Percentiles rank a stretch among this genome's conserved stretches.
Conservation (phyloP, 1,140 invertebrate species). For the Pogonomyrmex californicus region DNA sequence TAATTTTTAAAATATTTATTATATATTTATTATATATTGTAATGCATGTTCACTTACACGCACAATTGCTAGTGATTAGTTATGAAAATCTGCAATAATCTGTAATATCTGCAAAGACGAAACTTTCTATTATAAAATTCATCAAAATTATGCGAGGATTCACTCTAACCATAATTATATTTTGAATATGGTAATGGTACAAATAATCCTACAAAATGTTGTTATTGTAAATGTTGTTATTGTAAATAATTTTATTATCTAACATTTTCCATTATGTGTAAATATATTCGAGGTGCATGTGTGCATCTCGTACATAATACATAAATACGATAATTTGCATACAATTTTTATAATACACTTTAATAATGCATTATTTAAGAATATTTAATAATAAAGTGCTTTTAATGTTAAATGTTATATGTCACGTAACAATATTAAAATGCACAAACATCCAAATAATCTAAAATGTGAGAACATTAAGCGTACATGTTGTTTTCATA, state of each 20-base stretch:
- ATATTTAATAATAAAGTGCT: too few relatives aligned
- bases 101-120: conserved; percentile 45
- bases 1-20: conserved; percentile 29
- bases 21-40: conserved; percentile 19
- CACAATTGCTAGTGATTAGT: background rate
- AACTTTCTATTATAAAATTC: conserved; percentile 66
- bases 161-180: background rate
- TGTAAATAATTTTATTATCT: background rate
- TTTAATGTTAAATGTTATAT: too few relatives aligned
- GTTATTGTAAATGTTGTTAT: background rate
- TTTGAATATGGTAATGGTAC: background rate
- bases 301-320: background rate
- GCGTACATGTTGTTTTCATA: background rate
- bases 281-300: background rate
- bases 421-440: background rate
- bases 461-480: background rate
- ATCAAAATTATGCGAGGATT: conserved; percentile 28
- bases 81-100: conserved; percentile 53
- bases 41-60: conserved; percentile 35
- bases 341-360: conserved; percentile 1
- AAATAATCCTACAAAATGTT: background rate
- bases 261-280: conserved; percentile 16
- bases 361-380: background rate
- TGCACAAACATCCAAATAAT: background rate
- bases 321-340: background rate